Conservation (phyloP, 2,113 vertebrate species). For the Pelodiscus sinensis region DNA sequence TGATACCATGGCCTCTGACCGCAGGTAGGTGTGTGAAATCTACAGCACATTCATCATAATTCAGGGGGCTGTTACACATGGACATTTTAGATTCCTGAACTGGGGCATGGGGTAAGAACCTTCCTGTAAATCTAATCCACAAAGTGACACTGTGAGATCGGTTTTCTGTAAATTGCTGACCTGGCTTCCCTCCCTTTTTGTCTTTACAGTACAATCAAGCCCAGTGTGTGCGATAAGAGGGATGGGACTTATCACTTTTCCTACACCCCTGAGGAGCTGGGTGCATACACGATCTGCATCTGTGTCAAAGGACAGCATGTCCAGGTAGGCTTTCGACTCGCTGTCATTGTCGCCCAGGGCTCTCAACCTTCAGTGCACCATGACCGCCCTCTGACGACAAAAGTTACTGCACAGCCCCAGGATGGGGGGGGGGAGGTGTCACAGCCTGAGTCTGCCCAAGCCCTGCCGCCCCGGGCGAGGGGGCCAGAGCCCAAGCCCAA, state of each 20-base stretch:
- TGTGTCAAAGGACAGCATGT: conserved; percentile 87
- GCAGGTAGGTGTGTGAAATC: not conserved
- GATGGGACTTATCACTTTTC: conserved; percentile 89
- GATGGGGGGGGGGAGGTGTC: no score
- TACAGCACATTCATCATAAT: not conserved
- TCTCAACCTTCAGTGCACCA: not conserved
- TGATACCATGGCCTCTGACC: not conserved
- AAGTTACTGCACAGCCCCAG: no score
- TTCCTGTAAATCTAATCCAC: not conserved
- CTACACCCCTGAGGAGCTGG: conserved; percentile 83
- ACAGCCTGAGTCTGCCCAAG: no score
- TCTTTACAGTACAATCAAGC: conserved; percentile 76
- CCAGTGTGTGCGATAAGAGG: conserved; percentile 82
- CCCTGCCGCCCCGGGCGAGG: no score
- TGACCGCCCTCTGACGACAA: no score
- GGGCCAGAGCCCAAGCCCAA: no score
- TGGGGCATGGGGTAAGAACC: not conserved
- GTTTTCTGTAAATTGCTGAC: not conserved
- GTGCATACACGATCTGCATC: conserved; percentile 83
- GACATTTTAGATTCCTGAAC: not conserved
- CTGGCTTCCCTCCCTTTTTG: not conserved
- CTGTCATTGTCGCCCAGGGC: not conserved
- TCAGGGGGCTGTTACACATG: not conserved
- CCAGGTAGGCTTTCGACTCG: conserved; percentile 78
- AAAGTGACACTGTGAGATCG: not conserved